Evolutionary conservation across 2,888 invertebrate genomes (phyloP), one percentile per base, ranked within the genome.

Genomic region (Epinotia nisella): DNA sequence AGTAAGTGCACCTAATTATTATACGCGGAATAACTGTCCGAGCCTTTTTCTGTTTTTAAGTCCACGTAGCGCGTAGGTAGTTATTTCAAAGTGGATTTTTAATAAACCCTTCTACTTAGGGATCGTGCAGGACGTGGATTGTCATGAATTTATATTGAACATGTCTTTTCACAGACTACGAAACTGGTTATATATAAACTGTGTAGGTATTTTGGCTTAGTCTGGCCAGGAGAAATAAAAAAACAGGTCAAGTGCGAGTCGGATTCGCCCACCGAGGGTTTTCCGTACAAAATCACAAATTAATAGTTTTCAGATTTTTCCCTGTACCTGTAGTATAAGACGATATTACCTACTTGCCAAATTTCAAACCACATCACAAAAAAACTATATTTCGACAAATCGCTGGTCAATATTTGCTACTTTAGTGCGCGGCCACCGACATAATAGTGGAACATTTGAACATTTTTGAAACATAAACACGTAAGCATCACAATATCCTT

Each of bases 1-100:
- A 67, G 71, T 56, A 72, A 72, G 60, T 58, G 61, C 51, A 58
- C 73, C 73, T 69, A 64, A 69, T 73, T 72, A 72, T 68, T 73
- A 69, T 64, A 69, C 73, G 58, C 64, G 17, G 73, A 69, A 64
- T 69, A 73, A 73, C 73, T 73, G 73, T 73, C 41, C 35, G 58
- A 64, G 51, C 56, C 53, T 69, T 73, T 73, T 72, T 72, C 67
- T 72, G 56, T 68, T 68, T 70, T 56, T 58, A 24, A 24, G 66
- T 66, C 24, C 55, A 56, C 55, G 24, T 41, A n/a, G n/a, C n/a
- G n/a, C n/a, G n/a, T n/a, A n/a, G n/a, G n/a, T n/a, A 66, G 66
- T 17, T 56, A 66, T 66, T 56, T 41, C 55, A 56, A 56, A 41
- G 66, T 66, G 66, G 56, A 11, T 35, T 64, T 55, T 66, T 66